Evolutionary conservation across 2,113 vertebrate genomes (phyloP).

Genomic region (Orientallactaga bullata): DNA sequence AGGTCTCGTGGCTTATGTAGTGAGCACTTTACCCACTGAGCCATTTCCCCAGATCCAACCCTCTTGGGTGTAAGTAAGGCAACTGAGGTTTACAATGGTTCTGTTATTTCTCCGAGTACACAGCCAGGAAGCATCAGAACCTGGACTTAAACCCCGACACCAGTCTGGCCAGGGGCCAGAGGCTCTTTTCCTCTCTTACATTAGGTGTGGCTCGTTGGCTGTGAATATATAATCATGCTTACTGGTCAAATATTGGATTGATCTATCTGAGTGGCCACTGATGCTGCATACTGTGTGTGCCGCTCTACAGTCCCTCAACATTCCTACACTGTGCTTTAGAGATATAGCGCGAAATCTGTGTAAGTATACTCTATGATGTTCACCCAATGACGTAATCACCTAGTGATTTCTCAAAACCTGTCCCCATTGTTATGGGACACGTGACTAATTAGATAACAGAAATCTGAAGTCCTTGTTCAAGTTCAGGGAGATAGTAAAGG

Average conservation of each 20-base stretch:
- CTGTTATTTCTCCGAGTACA: neutral
- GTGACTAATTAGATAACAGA: neutral
- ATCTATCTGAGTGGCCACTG: neutral
- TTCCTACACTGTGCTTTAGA: neutral
- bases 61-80: slow-evolving; percentile 2
- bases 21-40: too few relatives aligned
- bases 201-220: neutral
- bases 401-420: neutral
- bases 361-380: neutral
- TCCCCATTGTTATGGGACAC: neutral
- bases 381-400: neutral
- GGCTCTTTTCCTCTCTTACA: neutral
- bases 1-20: too few relatives aligned
- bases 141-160: neutral
- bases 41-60: too few relatives aligned
- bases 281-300: neutral
- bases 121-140: neutral
- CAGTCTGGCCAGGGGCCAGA: neutral
- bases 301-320: neutral
- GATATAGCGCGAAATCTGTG: neutral
- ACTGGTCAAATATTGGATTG: neutral
- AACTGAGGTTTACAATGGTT: neutral
- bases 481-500: neutral
- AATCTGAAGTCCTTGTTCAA: neutral
- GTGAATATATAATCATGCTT: neutral